Percentiles rank a stretch among this genome's conserved stretches.
These are phyloP conservation scores for Drepana arcuata DNA, from an alignment of 1,140 invertebrate genomes.

Conservation along the genomic window DNA sequence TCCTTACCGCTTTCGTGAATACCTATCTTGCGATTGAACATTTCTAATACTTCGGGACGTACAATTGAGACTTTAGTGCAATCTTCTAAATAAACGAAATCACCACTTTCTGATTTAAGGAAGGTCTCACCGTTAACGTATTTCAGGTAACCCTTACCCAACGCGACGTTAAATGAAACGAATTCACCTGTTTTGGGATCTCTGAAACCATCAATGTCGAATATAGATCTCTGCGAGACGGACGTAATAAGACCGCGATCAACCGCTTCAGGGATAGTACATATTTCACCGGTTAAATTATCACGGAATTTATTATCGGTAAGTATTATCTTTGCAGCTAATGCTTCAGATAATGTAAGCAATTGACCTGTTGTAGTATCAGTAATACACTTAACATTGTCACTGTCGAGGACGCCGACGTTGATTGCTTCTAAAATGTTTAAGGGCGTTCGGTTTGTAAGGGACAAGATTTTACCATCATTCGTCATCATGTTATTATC, in stretches of 20 bases:
- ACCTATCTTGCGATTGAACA: constrained; percentile 87
- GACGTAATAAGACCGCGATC: constrained; percentile 91
- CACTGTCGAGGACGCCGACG: constrained; percentile 87
- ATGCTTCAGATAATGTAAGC: constrained; percentile 87
- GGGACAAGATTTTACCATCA: constrained; percentile 84
- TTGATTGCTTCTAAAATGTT: constrained; percentile 88
- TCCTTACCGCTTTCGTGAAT: constrained; percentile 83
- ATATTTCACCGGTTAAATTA: constrained; percentile 78
- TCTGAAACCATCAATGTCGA: constrained; percentile 93
- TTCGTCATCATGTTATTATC: constrained; percentile 87
- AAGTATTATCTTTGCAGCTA: constrained; percentile 83
- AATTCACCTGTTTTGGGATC: constrained; percentile 86
- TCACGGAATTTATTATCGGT: constrained; percentile 82
- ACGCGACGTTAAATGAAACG: constrained; percentile 89
- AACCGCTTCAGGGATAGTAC: constrained; percentile 86
- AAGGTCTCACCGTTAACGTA: constrained; percentile 80
- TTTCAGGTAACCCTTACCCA: constrained; percentile 84
- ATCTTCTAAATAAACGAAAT: constrained; percentile 80
- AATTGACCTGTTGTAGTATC: constrained; percentile 85
- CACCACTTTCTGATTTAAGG: constrained; percentile 83
- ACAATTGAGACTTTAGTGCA: constrained; percentile 78
- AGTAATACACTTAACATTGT: constrained; percentile 85
- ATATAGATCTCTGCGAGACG: constrained; percentile 89
- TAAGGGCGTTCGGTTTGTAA: constrained; percentile 81
- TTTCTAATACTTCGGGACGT: constrained; percentile 85